Evolutionary conservation across 1,140 invertebrate genomes (phyloP), one percentile per base, ranked within the genome.

Genomic region (Sminthurinus signatus): DNA sequence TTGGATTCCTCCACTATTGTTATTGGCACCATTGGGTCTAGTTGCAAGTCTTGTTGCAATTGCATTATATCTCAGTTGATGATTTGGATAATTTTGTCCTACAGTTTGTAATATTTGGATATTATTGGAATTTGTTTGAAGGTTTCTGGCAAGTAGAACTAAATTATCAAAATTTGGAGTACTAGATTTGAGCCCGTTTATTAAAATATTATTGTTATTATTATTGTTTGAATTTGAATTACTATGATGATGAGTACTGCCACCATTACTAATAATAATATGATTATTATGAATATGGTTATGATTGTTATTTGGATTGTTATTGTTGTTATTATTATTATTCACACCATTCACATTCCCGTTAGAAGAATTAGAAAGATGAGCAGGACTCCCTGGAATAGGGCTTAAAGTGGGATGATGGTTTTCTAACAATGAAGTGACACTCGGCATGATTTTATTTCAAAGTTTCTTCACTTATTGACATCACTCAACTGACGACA

Each of bases 401-500:
- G 64, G 64, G 25, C 64, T 66, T 29, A 66, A 52, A n/a, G 19
- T 61, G 1, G 64, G 64, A 48, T 62, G 60, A 42, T 66, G 64
- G 43, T 66, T 66, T 36, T 66, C 64, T 39, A 66, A 28, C 17
- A 66, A 46, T 19, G 64, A 62, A 32, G 19, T 66, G 8, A 66
- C 64, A 51, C 64, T 66, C 5, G 64, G 64, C 64, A 66, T 66
- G n/a, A n/a, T n/a, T n/a, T n/a, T n/a, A n/a, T n/a, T n/a, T n/a
- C n/a, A n/a, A n/a, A n/a, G n/a, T n/a, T n/a, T n/a, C n/a, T n/a
- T n/a, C n/a, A n/a, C n/a, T n/a, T n/a, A n/a, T n/a, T n/a, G n/a
- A n/a, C n/a, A n/a, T n/a, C n/a, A n/a, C n/a, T n/a, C n/a, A n/a
- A n/a, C n/a, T n/a, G n/a, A n/a, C n/a, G n/a, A n/a, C n/a, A n/a